Evolutionary conservation across 2,888 invertebrate genomes (phyloP).

Genomic region (Melieria omissa): DNA sequence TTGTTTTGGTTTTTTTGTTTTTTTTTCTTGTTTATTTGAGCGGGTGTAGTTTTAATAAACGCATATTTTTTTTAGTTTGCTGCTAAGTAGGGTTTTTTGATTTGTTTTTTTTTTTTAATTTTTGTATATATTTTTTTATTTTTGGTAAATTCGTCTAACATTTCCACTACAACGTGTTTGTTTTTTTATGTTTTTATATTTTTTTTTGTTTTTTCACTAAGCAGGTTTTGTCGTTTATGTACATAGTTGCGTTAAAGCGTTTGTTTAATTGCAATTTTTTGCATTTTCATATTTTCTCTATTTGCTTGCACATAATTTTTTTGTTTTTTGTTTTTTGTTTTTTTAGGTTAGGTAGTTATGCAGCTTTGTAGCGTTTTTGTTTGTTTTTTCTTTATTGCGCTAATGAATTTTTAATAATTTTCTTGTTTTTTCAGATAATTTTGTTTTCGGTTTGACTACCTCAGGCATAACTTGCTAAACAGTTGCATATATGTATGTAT

Average conservation of each 20-base stretch:
- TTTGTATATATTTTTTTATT: constrained; percentile 20
- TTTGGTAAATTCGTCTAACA: constrained; percentile 56
- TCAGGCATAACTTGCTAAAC: neutral
- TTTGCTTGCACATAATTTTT: constrained; percentile 3
- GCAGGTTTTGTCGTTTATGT: constrained; percentile 44
- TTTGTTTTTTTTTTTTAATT: constrained; percentile 25
- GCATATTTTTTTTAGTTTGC: constrained; percentile 32
- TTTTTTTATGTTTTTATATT: constrained; percentile 17
- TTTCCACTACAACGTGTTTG: constrained; percentile 49
- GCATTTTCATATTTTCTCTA: too few species aligned
- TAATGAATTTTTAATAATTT: neutral
- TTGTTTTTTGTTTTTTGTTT: constrained; percentile 39
- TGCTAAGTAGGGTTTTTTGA: constrained; percentile 16
- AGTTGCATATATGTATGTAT: constrained; percentile 10
- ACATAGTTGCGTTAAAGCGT: neutral
- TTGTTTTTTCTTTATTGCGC: neutral
- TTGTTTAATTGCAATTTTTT: neutral
- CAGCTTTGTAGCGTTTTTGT: constrained; percentile 2
- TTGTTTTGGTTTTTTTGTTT: constrained; percentile 42
- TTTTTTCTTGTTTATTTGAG: constrained; percentile 38
- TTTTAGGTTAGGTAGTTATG: constrained; percentile 13
- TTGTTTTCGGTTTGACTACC: neutral
- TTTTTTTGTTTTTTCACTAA: constrained; percentile 38
- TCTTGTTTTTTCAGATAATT: constrained; percentile 4
- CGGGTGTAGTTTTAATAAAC: constrained; percentile 6